phyloP scores from a whole-genome alignment of 2,888 invertebrate species.

The Chorisops tibialis region DNA sequence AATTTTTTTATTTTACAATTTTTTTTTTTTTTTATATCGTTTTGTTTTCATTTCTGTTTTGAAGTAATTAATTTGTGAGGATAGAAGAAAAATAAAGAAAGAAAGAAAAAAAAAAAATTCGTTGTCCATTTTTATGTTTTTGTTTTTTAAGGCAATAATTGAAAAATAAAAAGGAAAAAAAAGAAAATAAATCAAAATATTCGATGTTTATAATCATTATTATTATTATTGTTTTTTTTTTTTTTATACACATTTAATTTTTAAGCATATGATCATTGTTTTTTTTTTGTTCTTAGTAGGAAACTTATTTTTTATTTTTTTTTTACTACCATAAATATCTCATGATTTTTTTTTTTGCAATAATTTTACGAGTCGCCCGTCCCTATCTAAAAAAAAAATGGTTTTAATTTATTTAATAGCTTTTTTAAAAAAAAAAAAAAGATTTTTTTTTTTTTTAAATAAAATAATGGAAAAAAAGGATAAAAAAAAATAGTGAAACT shows the following conservation, averaged over 20 bases:
- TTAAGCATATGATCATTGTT: too few species aligned
- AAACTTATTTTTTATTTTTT: too few species aligned
- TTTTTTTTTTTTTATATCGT: background rate
- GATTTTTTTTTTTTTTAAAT: too few species aligned
- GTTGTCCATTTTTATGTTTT: too few species aligned
- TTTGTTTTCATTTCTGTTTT: background rate
- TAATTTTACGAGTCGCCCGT: conserved; percentile 27
- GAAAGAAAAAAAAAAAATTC: background rate
- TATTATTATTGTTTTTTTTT: background rate
- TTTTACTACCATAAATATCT: too few species aligned
- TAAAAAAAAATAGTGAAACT: too few species aligned
- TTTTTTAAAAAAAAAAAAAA: too few species aligned
- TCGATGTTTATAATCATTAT: background rate
- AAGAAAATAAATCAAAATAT: background rate
- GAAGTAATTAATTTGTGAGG: conserved; percentile 8
- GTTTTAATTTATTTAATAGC: background rate
- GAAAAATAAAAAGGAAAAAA: background rate
- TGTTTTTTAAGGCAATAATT: background rate
- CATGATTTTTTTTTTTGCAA: too few species aligned
- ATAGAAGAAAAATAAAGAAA: background rate
- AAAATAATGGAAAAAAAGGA: too few species aligned
- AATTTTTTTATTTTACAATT: background rate
- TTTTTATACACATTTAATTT: too few species aligned
- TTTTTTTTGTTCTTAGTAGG: too few species aligned
- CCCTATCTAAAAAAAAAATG: conserved; percentile 24